Conservation (phyloP, 2,888 invertebrate genomes). For the Orthosia cruda region DNA sequence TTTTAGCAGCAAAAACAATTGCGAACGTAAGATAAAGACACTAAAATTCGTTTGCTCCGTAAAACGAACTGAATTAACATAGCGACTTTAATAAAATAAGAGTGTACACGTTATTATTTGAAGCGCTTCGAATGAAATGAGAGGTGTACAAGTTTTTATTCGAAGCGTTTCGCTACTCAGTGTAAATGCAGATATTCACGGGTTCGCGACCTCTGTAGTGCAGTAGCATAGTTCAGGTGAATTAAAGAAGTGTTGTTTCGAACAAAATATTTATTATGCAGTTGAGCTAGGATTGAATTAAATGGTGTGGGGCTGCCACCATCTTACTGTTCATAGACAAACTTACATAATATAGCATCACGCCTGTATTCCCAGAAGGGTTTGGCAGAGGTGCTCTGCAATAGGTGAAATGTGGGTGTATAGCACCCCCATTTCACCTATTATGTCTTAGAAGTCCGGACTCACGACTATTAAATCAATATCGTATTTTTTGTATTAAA, state of each 20-base stretch:
- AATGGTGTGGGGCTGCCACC: not conserved
- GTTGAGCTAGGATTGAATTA: not conserved
- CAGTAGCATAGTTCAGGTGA: conserved; percentile 21
- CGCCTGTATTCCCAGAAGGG: no score
- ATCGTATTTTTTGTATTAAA: no score
- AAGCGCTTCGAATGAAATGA: conserved; percentile 56
- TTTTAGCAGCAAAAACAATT: conserved; percentile 39
- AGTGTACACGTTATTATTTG: conserved; percentile 59
- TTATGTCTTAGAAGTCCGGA: no score
- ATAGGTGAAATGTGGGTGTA: no score
- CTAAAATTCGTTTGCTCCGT: conserved; percentile 30
- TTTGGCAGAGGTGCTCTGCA: no score
- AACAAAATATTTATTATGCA: not conserved
- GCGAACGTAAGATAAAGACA: conserved; percentile 34
- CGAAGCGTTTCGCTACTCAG: conserved; percentile 58
- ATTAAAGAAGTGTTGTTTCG: conserved; percentile 43
- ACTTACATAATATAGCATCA: no score
- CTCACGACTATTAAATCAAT: no score
- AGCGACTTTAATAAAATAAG: conserved; percentile 58
- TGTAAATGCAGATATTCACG: conserved; percentile 65
- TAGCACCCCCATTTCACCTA: no score
- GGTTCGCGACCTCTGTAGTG: conserved; percentile 62
- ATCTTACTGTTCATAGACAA: not conserved
- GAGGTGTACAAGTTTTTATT: conserved; percentile 64
- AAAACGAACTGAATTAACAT: conserved; percentile 43